These are phyloP conservation scores for Dasysyrphus tricinctus DNA, from an alignment of 2,888 invertebrate genomes.

Conservation along the genomic window DNA sequence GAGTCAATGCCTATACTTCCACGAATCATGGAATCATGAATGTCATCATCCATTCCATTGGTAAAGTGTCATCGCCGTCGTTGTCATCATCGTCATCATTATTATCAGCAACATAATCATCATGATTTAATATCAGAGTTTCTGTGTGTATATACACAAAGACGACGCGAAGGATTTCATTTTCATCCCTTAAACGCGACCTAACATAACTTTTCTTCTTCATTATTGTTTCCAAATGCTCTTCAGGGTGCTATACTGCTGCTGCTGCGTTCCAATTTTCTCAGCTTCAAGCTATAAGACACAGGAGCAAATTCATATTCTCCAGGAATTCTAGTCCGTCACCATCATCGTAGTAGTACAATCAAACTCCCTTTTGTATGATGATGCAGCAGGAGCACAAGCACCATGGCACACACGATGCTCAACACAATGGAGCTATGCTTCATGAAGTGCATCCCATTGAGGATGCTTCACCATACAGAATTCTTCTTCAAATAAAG, in stretches of 20 bases:
- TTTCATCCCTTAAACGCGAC: slow-evolving; percentile 67
- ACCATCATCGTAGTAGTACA: neutral
- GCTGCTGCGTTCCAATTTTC: slow-evolving; percentile 69
- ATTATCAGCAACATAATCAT: slow-evolving; percentile 44
- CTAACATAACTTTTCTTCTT: slow-evolving; percentile 62
- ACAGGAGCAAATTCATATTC: slow-evolving; percentile 34
- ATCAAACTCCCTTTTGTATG: slow-evolving; percentile 56
- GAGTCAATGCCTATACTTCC: slow-evolving; percentile 11
- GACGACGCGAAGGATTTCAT: slow-evolving; percentile 45
- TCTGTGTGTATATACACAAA: slow-evolving; percentile 19
- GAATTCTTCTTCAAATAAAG: slow-evolving; percentile 56
- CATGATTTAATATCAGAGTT: slow-evolving; percentile 23
- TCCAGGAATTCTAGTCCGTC: slow-evolving; percentile 34
- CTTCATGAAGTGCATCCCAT: slow-evolving; percentile 66
- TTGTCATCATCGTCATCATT: slow-evolving; percentile 31
- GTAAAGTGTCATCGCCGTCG: slow-evolving; percentile 32
- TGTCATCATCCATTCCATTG: slow-evolving; percentile 7
- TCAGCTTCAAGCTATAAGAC: slow-evolving; percentile 49
- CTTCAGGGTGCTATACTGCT: slow-evolving; percentile 46
- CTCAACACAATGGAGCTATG: slow-evolving; percentile 61
- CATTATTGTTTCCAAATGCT: slow-evolving; percentile 71
- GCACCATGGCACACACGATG: slow-evolving; percentile 25
- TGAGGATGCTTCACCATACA: slow-evolving; percentile 64
- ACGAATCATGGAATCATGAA: neutral
- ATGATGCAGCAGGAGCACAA: slow-evolving; percentile 19